A percentile compares a stretch with the other conserved stretches of the same genome.
These are phyloP conservation scores for Sphaeramia orbicularis DNA, from an alignment of 2,797 vertebrate species.

Conservation along the genomic window DNA sequence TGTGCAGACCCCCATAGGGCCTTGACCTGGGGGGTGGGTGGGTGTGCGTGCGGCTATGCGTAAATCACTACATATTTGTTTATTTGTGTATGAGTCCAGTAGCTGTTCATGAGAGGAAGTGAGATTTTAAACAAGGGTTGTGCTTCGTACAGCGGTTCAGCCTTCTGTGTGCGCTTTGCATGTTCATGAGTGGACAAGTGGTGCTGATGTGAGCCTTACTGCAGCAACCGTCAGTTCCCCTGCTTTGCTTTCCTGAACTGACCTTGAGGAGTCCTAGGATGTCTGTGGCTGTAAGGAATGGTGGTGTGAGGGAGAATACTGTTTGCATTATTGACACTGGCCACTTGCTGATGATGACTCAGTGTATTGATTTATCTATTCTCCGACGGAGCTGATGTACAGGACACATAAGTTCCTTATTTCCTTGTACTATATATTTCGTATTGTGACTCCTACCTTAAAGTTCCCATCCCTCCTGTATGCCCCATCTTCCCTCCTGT, in stretches of 20 bases:
- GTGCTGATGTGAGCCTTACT: slow-evolving; percentile 38
- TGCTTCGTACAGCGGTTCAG: slow-evolving; percentile 13
- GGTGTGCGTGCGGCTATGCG: slow-evolving; percentile 21
- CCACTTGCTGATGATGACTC: slow-evolving; percentile 47
- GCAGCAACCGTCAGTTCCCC: slow-evolving; percentile 37
- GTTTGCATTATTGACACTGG: slow-evolving; percentile 66
- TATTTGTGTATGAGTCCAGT: slow-evolving; percentile 56
- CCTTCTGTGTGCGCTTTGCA: slow-evolving; percentile 29
- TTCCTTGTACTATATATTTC: slow-evolving; percentile 14
- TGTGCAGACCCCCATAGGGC: slow-evolving; percentile 85
- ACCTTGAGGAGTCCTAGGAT: slow-evolving; percentile 76
- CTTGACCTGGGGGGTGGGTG: slow-evolving; percentile 79
- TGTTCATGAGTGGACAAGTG: slow-evolving; percentile 20
- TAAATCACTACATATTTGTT: slow-evolving; percentile 77
- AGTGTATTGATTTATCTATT: slow-evolving; percentile 17
- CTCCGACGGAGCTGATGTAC: slow-evolving; percentile 13
- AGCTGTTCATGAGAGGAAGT: slow-evolving; percentile 23
- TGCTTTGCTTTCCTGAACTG: slow-evolving; percentile 60
- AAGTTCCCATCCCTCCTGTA: slow-evolving; percentile 31
- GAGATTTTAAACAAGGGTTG: slow-evolving; percentile 14
- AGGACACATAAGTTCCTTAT: background rate
- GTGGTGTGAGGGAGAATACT: slow-evolving; percentile 40
- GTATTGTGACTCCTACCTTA: slow-evolving; percentile 34
- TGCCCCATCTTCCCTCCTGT: slow-evolving; percentile 51
- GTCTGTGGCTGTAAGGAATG: slow-evolving; percentile 36